phyloP scores from a whole-genome alignment of 2,797 vertebrate genomes.

The Rhabdomys pumilio region DNA sequence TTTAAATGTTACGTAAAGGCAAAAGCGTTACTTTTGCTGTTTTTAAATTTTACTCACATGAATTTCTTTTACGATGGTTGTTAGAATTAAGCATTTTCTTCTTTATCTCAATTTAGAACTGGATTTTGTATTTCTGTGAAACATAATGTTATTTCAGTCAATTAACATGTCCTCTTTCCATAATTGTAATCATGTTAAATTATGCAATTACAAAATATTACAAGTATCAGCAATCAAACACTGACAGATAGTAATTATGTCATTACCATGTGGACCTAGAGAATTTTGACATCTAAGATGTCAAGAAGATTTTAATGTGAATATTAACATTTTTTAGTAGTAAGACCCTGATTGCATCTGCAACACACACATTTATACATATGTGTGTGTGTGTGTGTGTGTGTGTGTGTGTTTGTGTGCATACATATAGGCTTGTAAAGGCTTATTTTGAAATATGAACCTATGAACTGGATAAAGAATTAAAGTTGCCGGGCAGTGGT shows the following conservation, averaged over 20 bases:
- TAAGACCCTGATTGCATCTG: neutral
- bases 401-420: no score
- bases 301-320: slow-evolving; percentile 60
- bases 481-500: neutral
- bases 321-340: slow-evolving; percentile 60
- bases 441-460: neutral
- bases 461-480: neutral
- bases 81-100: slow-evolving; percentile 52
- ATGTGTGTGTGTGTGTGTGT: no score
- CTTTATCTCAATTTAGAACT: slow-evolving; percentile 68
- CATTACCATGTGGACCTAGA: slow-evolving; percentile 77
- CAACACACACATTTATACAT: neutral
- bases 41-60: neutral
- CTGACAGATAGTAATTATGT: slow-evolving; percentile 80
- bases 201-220: slow-evolving; percentile 80
- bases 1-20: neutral
- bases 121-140: slow-evolving; percentile 71
- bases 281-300: slow-evolving; percentile 68
- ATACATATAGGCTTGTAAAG: neutral
- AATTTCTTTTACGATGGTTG: slow-evolving; percentile 2
- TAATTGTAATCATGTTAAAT: slow-evolving; percentile 81
- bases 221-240: slow-evolving; percentile 79
- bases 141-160: slow-evolving; percentile 72
- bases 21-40: neutral
- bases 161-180: slow-evolving; percentile 74